Evolutionary conservation across 2,888 invertebrate species (phyloP).

Genomic region (Aphidoletes aphidimyza): DNA sequence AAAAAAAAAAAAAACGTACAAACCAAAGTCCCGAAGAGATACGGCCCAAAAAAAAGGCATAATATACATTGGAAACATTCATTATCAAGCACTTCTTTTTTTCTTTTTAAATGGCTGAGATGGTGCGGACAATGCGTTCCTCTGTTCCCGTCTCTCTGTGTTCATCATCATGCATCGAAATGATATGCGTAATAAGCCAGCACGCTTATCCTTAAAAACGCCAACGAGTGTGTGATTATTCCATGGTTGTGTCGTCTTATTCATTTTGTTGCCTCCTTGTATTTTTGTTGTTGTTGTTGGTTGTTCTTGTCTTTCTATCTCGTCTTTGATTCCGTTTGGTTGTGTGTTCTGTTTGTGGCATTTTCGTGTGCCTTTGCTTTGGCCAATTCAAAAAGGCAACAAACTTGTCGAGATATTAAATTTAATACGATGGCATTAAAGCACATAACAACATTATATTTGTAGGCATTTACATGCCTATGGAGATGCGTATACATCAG

Average conservation of each 20-base stretch:
- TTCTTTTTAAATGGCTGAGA: neutral
- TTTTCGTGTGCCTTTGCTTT: neutral
- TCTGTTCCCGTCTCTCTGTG: neutral
- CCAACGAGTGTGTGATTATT: slow-evolving; percentile 24
- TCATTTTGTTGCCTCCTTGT: neutral
- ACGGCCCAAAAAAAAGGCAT: too few species aligned
- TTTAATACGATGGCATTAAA: slow-evolving; percentile 44
- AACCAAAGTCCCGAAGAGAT: neutral
- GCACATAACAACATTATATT: slow-evolving; percentile 49
- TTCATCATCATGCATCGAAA: neutral
- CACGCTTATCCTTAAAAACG: slow-evolving; percentile 46
- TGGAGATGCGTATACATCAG: slow-evolving; percentile 51
- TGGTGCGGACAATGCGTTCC: slow-evolving; percentile 3
- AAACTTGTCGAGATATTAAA: slow-evolving; percentile 49
- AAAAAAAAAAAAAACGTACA: neutral
- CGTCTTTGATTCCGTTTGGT: neutral
- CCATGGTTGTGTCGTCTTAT: neutral
- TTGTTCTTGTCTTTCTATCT: neutral
- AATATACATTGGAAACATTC: slow-evolving; percentile 9
- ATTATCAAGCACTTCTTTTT: neutral
- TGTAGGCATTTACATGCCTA: slow-evolving; percentile 34
- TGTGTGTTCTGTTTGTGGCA: too few species aligned
- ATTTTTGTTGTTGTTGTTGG: neutral
- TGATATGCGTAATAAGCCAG: slow-evolving; percentile 40
- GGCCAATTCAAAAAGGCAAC: slow-evolving; percentile 8